Evolutionary conservation across 1,140 invertebrate species (phyloP).

Genomic region (Drosophila orosa): DNA sequence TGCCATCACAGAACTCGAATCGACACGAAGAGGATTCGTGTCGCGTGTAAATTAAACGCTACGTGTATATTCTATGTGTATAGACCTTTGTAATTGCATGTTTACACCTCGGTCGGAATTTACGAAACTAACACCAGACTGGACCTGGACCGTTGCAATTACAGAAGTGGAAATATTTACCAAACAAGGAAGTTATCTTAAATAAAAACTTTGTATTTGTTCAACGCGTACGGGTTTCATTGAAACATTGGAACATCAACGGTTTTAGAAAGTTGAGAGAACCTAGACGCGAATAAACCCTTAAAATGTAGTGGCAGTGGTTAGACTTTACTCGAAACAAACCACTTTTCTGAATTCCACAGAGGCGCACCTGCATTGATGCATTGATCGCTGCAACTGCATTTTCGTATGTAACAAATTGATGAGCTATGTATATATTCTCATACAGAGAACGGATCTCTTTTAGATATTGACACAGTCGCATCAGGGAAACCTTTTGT

Average conservation of each 20-base stretch:
- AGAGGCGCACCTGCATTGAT: no score
- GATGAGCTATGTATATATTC: no score
- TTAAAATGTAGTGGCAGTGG: not conserved
- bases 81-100: not conserved
- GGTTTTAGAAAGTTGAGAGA: not conserved
- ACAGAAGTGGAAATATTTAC: not conserved
- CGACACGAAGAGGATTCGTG: not conserved
- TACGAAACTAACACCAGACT: not conserved
- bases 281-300: no score
- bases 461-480: not conserved
- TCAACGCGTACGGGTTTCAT: not conserved
- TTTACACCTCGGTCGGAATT: not conserved
- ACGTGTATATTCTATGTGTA: not conserved
- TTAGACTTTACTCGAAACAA: not conserved
- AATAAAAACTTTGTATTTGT: conserved; percentile 37
- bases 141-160: not conserved
- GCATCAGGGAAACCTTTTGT: not conserved
- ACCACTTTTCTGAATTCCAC: not conserved
- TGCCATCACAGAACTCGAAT: conserved; percentile 34
- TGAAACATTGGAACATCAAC: not conserved
- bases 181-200: conserved; percentile 3
- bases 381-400: no score
- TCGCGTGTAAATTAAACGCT: not conserved
- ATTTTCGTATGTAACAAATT: no score
- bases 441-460: not conserved